Percentiles rank a stretch among this genome's conserved stretches.
phyloP scores from a whole-genome alignment of 92 coral and sea anemone genomes.

The Isaurus tuberculatus region DNA sequence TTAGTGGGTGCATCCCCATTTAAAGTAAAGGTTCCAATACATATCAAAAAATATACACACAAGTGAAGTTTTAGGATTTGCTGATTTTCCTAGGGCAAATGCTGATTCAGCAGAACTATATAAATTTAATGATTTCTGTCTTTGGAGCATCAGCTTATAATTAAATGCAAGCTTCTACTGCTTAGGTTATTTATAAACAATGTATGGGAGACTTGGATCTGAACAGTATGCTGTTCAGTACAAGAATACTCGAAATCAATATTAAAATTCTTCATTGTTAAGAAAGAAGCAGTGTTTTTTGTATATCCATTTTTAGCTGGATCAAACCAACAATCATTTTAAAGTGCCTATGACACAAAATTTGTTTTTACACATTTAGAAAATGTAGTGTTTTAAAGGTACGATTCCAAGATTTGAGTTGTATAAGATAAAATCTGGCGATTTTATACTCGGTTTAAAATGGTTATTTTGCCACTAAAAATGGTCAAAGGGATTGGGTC shows the following conservation, averaged over 20 bases:
- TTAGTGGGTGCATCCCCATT: background rate
- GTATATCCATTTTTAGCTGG: background rate
- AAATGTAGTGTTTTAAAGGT: too few species aligned
- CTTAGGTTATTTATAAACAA: background rate
- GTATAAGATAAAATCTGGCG: too few species aligned
- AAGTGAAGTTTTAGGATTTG: background rate
- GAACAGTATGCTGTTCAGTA: constrained; percentile 20
- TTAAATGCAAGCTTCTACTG: background rate
- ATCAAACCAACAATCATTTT: too few species aligned
- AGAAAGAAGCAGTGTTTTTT: background rate
- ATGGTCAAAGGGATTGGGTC: too few species aligned
- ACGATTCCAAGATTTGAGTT: too few species aligned
- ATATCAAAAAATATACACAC: background rate
- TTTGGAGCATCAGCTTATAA: background rate
- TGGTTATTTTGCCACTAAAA: too few species aligned
- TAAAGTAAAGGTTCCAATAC: background rate
- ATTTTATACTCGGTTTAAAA: too few species aligned
- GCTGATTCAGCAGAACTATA: background rate
- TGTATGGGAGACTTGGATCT: background rate
- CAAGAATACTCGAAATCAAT: background rate
- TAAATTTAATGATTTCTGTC: background rate
- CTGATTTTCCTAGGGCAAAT: background rate
- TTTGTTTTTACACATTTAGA: too few species aligned
- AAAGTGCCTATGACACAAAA: too few species aligned
- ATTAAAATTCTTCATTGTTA: background rate